Percentiles rank a stretch among this genome's conserved stretches.
Conservation (phyloP, 2,888 invertebrate species). For the Schizotus pectinicornis region DNA sequence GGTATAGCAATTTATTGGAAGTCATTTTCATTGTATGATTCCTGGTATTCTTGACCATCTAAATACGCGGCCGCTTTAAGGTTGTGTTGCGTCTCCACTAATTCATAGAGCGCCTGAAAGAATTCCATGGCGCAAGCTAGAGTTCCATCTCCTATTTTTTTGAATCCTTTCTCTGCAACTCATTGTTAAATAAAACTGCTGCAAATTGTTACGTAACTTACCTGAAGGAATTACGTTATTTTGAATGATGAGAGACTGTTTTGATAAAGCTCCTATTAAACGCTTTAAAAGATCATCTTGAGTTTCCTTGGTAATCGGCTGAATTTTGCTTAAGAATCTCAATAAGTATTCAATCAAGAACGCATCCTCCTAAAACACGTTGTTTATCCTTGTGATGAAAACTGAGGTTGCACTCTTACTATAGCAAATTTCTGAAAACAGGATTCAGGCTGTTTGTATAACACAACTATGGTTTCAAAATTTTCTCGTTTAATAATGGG, state of each 20-base stretch:
- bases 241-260: constrained; percentile 65
- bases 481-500: constrained; percentile 72
- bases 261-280: constrained; percentile 70
- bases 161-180: constrained; percentile 56
- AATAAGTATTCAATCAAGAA: constrained; percentile 76
- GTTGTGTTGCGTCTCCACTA: constrained; percentile 60
- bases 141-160: constrained; percentile 65
- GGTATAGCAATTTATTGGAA: constrained; percentile 36
- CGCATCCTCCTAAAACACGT: constrained; percentile 63
- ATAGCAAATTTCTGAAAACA: constrained; percentile 66
- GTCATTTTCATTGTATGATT: constrained; percentile 43
- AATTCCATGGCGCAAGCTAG: constrained; percentile 62
- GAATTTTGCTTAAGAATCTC: constrained; percentile 71
- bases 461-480: constrained; percentile 69
- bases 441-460: constrained; percentile 66
- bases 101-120: constrained; percentile 60
- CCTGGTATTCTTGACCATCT: constrained; percentile 40
- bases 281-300: constrained; percentile 69
- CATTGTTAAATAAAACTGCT: no score
- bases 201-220: constrained; percentile 27
- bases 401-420: constrained; percentile 50
- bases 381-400: background rate
- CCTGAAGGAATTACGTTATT: constrained; percentile 59
- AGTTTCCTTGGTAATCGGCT: constrained; percentile 66
- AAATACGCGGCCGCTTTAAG: constrained; percentile 36